These are phyloP conservation scores for Cheilinus undulatus DNA, from an alignment of 2,113 vertebrate species.

Conservation along the genomic window DNA sequence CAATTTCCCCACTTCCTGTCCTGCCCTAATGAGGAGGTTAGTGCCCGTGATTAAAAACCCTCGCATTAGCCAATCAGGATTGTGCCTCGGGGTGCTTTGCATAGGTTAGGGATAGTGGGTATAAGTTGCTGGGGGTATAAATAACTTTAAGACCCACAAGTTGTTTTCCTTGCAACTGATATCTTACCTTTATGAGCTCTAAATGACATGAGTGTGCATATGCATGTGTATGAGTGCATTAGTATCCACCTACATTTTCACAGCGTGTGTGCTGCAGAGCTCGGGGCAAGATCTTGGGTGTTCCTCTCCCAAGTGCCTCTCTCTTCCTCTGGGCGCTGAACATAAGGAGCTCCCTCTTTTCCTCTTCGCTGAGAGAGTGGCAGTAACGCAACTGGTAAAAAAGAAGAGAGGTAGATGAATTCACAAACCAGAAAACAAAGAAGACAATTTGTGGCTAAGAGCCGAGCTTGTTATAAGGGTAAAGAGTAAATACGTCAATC, in stretches of 20 bases:
- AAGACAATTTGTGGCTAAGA: neutral
- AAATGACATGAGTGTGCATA: conserved; percentile 9
- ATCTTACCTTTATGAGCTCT: conserved; percentile 28
- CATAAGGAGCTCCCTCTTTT: conserved; percentile 93
- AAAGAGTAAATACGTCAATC: too few species aligned
- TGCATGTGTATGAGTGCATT: neutral
- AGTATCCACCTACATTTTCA: conserved; percentile 86
- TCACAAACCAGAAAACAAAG: neutral
- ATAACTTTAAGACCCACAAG: conserved; percentile 45
- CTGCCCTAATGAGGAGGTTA: conserved; percentile 67
- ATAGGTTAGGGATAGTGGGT: conserved; percentile 26
- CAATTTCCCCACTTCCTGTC: conserved; percentile 68
- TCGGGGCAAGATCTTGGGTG: conserved; percentile 91
- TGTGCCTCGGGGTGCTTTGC: conserved; percentile 30
- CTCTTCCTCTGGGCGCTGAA: conserved; percentile 96
- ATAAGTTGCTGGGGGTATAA: conserved; percentile 51
- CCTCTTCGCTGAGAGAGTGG: conserved; percentile 93
- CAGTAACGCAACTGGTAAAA: conserved; percentile 92
- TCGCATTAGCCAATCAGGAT: conserved; percentile 53
- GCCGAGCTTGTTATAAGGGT: too few species aligned
- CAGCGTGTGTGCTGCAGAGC: conserved; percentile 89
- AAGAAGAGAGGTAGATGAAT: conserved; percentile 63
- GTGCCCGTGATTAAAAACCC: conserved; percentile 68
- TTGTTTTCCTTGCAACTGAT: conserved; percentile 43
- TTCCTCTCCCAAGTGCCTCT: conserved; percentile 93